Evolutionary conservation across 1,140 invertebrate genomes (phyloP).

Genomic region (Ceratina calcarata): DNA sequence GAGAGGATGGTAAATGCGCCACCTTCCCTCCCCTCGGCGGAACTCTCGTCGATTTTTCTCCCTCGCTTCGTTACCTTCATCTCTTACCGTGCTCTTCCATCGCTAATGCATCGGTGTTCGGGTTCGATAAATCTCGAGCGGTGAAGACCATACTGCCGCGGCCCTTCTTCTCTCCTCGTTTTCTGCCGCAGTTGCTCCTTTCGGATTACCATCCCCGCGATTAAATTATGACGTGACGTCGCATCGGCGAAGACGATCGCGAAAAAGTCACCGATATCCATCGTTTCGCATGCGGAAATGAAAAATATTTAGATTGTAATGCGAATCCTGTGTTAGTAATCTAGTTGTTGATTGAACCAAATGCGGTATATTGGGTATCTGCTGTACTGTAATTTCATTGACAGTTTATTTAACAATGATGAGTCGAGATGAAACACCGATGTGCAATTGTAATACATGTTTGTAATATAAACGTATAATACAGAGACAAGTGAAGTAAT

Average conservation of each 20-base stretch:
- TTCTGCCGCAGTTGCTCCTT: constrained; percentile 42
- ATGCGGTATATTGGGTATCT: not conserved
- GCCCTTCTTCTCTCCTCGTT: constrained; percentile 28
- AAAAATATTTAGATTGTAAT: too few species aligned
- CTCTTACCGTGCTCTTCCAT: constrained; percentile 68
- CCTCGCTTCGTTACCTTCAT: constrained; percentile 68
- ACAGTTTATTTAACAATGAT: constrained; percentile 15
- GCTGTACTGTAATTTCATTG: not conserved
- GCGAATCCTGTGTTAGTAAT: too few species aligned
- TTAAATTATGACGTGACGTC: constrained; percentile 68
- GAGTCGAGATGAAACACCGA: not conserved
- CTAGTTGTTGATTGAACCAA: constrained; percentile 2
- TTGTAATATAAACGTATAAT: not conserved
- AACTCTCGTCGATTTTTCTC: constrained; percentile 62
- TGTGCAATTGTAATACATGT: not conserved
- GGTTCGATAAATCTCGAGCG: constrained; percentile 67
- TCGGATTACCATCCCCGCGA: constrained; percentile 59
- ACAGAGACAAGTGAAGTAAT: constrained; percentile 10
- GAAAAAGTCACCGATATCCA: not conserved
- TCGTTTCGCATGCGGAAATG: too few species aligned
- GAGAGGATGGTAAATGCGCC: constrained; percentile 26
- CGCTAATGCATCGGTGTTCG: constrained; percentile 72
- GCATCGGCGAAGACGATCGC: not conserved
- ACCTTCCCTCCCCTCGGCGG: not conserved
- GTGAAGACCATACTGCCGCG: constrained; percentile 53